Evolutionary conservation across 1,140 invertebrate species (phyloP), one percentile per base, ranked within the genome.

Genomic region (Popillia japonica): DNA sequence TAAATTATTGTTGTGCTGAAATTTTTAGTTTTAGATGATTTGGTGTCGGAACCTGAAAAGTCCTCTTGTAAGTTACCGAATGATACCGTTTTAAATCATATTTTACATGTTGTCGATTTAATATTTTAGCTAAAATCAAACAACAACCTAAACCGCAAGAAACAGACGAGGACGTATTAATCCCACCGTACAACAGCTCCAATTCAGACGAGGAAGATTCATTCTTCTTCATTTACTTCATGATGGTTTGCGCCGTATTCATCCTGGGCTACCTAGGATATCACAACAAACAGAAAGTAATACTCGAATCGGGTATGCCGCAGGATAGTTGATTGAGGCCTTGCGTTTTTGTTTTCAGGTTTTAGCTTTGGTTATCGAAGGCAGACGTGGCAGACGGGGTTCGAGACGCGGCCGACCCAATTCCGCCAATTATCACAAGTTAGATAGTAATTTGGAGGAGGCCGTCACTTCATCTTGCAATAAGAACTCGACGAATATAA

Each of bases 221-320:
- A 0, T 90, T 92, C 80, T 91, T 92, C 84, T 91, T 92, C 84
- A 88, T 89, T 11, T 93, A 93, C 83, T 91, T 93, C 81, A 87
- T 90, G 77, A 86, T 91, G 11, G 84, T 91, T 61, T 89, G 90
- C 76, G 83, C 93, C 10, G 79, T 91, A 6, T 90, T 88, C 80
- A 88, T 93, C 64, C 85, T 88, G 74, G 88, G 89, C 7, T 93
- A 92, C 84, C 84, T 93, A 41, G 87, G 89, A 80, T 93, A 92
- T 85, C 91, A 92, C 81, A 92, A 93, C 80, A 92, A 92, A 83
- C 90, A 93, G 85, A 93, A 92, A 88, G 92, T 92, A 84, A 82
- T 79, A 82, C 44, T 7, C 23, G 10, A n/a, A 34, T 34, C 14
- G 3, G 20, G 61, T 68, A 22, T 17, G 8, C 61, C 61, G 8